Base-by-base conservation (phyloP, 2,888 invertebrate genomes). In the Drosophila merina region DNA sequence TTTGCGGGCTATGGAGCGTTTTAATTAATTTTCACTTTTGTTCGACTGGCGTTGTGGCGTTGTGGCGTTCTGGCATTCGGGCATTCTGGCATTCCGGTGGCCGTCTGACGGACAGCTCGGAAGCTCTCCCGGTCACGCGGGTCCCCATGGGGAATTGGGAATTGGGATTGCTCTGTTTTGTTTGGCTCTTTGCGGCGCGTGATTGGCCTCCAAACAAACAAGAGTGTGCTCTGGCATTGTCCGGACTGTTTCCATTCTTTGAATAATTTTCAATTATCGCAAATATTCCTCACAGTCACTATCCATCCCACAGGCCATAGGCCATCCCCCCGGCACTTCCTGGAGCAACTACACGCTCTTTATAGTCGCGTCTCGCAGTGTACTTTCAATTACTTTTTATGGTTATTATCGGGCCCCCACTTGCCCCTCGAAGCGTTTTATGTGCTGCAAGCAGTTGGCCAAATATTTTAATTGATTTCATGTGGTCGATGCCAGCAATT, bases 391-490 rank as follows among this genome's bases (percentile, higher is more conserved):
- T 83, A 68, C 48, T 75, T 80, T 83, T 72, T 72, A 70, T 70
- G 69, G 54, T 70, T 70, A 72, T 72, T 72, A 59, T 63, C 14
- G 42, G 47, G 60, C 62, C 28, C 45, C 38, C 36, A 38, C 14
- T 31, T 12, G 12, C 44, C 48, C 9, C 66, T 33, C 40, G 20
- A 31, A 52, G 40, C 48, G 48, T 49, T 72, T 80, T 77, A 75
- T 73, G 58, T 48, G 54, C 59, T 69, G 57, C 54, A 42, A 59
- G 58, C 62, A 55, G 54, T 42, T 42, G 54, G 52, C 54, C 64
- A 79, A 86, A 80, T 83, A 86, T 86, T 79, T 83, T 79, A 86
- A 86, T 81, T 76, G 86, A 79, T 79, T 83, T 83, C 77, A 76
- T 86, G 77, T 77, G 83, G 69, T 25, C 55, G 36, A 10, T 20